Base-by-base conservation (phyloP, 2,888 invertebrate genomes). In the Mesopsocus fuscifrons region DNA sequence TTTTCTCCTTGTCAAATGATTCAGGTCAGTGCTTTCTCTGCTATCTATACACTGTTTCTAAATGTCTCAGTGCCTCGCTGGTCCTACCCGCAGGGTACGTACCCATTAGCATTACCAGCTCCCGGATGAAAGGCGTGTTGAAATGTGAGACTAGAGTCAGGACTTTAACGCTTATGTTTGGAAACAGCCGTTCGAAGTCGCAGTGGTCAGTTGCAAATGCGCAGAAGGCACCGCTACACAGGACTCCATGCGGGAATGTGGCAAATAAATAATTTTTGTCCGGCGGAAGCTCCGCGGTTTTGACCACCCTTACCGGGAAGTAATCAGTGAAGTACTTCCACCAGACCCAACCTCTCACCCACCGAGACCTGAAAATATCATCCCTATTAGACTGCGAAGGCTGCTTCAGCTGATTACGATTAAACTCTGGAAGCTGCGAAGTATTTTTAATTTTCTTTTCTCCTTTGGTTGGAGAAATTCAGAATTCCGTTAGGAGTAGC, bases 211-310 rank as follows among this genome's bases (percentile, higher is more conserved):
- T 78, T 0, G 72, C 77, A 62, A 94, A 89, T 33, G 80, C 76
- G 1, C 72, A 70, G 50, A 84, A 80, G 1, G 77, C 72, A 1
- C 92, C 89, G 18, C 77, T 71, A 40, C 82, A 77, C 13, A 94
- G 65, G 1, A 91, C 67, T 2, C 95, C 95, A 60, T 97, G 95
- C 0, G 95, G 95, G 60, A 87, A 92, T 46, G 75, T 74, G 4
- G 88, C 85, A 47, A 88, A 71, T 16, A 94, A 65, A 56, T 94
- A 94, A 60, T 88, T 88, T 52, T 67, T 73, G 22, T 71, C 63
- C 0, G 89, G 76, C 52, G 82, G 77, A 43, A 95, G 57, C 2
- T 92, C 84, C 0, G 67, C 72, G 0, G 84, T 88, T 59, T 88
- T 87, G 2, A 84, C 73, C 34, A 94, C 63, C 46, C 71, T 72